phyloP scores from a whole-genome alignment of 2,113 vertebrate species.

The Halcyon senegalensis region DNA sequence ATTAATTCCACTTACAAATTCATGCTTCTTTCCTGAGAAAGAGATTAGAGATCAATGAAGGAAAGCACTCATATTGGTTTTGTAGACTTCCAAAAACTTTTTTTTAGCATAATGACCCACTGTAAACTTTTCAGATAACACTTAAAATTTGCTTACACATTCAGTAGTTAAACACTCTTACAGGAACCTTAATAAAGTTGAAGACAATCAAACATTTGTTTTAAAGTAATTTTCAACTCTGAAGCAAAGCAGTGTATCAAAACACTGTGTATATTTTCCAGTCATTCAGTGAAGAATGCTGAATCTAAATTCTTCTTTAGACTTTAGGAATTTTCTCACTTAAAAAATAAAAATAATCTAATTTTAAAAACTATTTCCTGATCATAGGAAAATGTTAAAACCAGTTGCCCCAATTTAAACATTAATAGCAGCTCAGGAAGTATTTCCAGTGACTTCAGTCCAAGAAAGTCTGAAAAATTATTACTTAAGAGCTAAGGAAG shows the following conservation, averaged over 20 bases:
- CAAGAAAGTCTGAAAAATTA: background rate
- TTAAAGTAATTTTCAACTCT: background rate
- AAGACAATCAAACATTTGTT: background rate
- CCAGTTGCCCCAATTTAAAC: background rate
- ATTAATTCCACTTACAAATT: background rate
- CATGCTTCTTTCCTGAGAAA: background rate
- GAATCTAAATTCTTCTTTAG: background rate
- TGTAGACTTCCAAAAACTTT: background rate
- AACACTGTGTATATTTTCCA: background rate
- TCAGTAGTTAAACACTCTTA: background rate
- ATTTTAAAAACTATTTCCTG: background rate
- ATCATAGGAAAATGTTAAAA: background rate
- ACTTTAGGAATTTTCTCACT: background rate
- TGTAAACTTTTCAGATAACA: background rate
- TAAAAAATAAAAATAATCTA: background rate
- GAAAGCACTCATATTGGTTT: background rate
- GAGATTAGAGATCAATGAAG: background rate
- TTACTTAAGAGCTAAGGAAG: background rate
- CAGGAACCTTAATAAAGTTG: background rate
- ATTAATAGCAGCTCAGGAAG: background rate
- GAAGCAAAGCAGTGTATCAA: background rate
- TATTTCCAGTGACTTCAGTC: background rate
- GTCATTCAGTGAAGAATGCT: background rate
- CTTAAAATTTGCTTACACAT: background rate
- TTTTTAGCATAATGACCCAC: background rate